Evolutionary conservation across 1,140 invertebrate species (phyloP).

Genomic region (Archegozetes longisetosus): DNA sequence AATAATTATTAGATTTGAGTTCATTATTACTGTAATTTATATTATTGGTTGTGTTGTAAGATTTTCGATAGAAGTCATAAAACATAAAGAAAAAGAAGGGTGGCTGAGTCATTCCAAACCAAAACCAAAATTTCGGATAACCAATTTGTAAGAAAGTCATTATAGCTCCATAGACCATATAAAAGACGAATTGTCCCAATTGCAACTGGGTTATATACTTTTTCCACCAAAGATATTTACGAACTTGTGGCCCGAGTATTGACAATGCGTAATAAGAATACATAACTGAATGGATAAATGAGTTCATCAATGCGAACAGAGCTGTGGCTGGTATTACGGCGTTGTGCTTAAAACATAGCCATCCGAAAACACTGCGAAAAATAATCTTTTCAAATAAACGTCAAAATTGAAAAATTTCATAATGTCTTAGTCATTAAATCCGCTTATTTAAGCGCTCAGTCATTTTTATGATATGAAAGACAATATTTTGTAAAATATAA

Average conservation of each 20-base stretch:
- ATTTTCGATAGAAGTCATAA: slow-evolving; percentile 14
- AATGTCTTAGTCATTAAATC: too few relatives aligned
- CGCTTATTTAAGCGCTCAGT: too few relatives aligned
- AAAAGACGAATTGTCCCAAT: slow-evolving; percentile 26
- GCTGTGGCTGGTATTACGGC: slow-evolving; percentile 1
- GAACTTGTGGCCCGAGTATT: slow-evolving; percentile 34
- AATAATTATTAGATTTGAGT: too few relatives aligned
- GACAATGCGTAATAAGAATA: slow-evolving; percentile 37
- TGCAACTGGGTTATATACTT: slow-evolving; percentile 38
- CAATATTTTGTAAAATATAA: too few relatives aligned
- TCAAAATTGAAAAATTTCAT: too few relatives aligned
- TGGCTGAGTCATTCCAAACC: slow-evolving; percentile 10
- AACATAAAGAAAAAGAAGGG: slow-evolving; percentile 12
- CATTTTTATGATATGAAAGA: too few relatives aligned
- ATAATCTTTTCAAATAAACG: too few relatives aligned
- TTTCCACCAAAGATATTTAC: slow-evolving; percentile 39
- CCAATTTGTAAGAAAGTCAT: slow-evolving; percentile 5
- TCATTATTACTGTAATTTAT: too few relatives aligned
- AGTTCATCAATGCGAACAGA: slow-evolving; percentile 44
- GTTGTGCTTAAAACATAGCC: slow-evolving; percentile 13
- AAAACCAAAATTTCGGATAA: slow-evolving; percentile 9
- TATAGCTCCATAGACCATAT: slow-evolving; percentile 3
- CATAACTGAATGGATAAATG: slow-evolving; percentile 55
- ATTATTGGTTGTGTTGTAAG: not conserved
- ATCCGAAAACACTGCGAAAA: slow-evolving; percentile 12